phyloP scores from a whole-genome alignment of 2,113 vertebrate genomes.

The Myotis yumanensis region DNA sequence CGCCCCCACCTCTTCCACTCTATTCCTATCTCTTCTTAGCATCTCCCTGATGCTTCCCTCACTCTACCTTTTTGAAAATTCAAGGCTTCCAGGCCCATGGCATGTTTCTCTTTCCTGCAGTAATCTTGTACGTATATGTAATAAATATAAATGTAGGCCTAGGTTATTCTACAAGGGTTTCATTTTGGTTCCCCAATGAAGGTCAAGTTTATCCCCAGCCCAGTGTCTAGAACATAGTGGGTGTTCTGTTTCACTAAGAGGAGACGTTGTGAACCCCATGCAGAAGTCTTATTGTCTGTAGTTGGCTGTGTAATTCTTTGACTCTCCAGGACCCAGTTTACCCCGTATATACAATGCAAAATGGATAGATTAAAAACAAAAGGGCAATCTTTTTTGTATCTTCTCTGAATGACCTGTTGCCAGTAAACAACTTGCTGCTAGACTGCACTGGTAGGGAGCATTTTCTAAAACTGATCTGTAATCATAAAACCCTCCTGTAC shows the following conservation, averaged over 20 bases:
- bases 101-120: not conserved
- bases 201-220: not conserved
- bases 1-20: fast-evolving
- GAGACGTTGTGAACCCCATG: not conserved
- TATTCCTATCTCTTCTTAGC: not conserved
- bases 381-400: not conserved
- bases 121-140: not conserved
- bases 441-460: not conserved
- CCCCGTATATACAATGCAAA: not conserved
- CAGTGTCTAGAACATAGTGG: not conserved
- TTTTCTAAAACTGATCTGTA: not conserved
- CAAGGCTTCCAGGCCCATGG: not conserved
- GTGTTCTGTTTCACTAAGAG: not conserved
- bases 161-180: not conserved
- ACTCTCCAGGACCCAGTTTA: not conserved
- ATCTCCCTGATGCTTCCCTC: not conserved
- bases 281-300: not conserved
- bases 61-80: not conserved
- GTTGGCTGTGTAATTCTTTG: not conserved
- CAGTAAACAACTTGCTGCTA: not conserved
- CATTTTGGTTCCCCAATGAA: not conserved
- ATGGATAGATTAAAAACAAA: not conserved
- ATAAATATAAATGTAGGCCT: not conserved
- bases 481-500: not conserved
- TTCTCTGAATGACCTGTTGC: not conserved